phyloP scores from a whole-genome alignment of 2,797 vertebrate species.

The Pyrocephalus nanus region DNA sequence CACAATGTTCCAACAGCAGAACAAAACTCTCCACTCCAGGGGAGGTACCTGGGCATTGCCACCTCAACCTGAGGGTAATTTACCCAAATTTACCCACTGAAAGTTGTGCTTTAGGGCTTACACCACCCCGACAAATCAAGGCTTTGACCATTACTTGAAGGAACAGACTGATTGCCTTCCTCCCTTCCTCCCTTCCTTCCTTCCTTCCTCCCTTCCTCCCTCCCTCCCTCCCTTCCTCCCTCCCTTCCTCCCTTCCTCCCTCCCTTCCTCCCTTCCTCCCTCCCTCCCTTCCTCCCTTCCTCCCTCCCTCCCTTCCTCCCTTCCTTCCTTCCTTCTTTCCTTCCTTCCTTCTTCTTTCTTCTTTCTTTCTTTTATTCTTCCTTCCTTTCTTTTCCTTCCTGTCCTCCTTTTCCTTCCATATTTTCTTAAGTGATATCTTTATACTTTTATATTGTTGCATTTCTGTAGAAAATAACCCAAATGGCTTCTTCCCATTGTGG shows the following conservation, averaged over 20 bases:
- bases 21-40: neutral
- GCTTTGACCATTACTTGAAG: neutral
- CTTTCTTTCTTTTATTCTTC: too few species aligned
- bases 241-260: neutral
- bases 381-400: too few species aligned
- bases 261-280: too few species aligned
- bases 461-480: neutral
- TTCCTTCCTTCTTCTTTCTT: neutral
- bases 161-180: neutral
- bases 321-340: too few species aligned
- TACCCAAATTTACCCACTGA: neutral
- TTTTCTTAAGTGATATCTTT: neutral
- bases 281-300: neutral
- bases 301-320: too few species aligned
- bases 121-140: neutral
- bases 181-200: neutral
- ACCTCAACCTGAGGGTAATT: neutral
- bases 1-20: neutral
- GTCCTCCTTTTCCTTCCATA: neutral
- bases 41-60: neutral
- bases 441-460: neutral
- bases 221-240: too few species aligned
- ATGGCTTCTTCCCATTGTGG: neutral
- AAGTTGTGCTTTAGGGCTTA: neutral
- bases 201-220: too few species aligned